These are phyloP conservation scores for Crematogaster levior DNA, from an alignment of 2,888 invertebrate species.

Conservation along the genomic window DNA sequence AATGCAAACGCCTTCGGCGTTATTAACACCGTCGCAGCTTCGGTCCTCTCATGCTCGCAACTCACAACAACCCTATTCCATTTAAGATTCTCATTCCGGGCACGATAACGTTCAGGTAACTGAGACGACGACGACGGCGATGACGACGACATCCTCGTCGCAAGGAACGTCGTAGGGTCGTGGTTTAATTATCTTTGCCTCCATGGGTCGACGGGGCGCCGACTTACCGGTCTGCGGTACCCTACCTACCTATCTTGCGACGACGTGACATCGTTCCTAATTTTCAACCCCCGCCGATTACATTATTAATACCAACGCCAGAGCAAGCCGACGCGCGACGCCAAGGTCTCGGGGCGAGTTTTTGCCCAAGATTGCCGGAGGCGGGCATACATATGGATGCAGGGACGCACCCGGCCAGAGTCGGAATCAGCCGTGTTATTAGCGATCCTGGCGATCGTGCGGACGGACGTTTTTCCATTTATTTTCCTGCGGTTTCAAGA, in stretches of 20 bases:
- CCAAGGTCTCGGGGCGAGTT: slow-evolving; percentile 53
- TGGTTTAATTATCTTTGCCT: slow-evolving; percentile 78
- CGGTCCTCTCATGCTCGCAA: slow-evolving; percentile 33
- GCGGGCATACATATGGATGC: slow-evolving; percentile 52
- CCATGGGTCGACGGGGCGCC: slow-evolving; percentile 60
- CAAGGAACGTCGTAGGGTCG: slow-evolving; percentile 64
- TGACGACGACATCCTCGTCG: slow-evolving; percentile 49
- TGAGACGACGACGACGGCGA: slow-evolving; percentile 65
- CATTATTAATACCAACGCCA: slow-evolving; percentile 78
- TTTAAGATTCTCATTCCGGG: slow-evolving; percentile 70
- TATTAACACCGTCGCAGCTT: slow-evolving; percentile 58
- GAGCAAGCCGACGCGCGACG: slow-evolving; percentile 48
- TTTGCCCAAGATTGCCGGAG: slow-evolving; percentile 59
- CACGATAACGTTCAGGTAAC: slow-evolving; percentile 76
- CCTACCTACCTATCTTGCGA: slow-evolving; percentile 56
- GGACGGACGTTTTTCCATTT: slow-evolving; percentile 17
- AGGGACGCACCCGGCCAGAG: slow-evolving; percentile 44
- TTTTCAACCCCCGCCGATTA: slow-evolving; percentile 75
- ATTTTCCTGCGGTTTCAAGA: background rate
- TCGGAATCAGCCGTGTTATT: slow-evolving; percentile 59
- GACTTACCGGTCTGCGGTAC: slow-evolving; percentile 56
- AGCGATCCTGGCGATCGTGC: slow-evolving; percentile 16
- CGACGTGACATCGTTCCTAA: slow-evolving; percentile 78
- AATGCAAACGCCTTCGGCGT: slow-evolving; percentile 52
- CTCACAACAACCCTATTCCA: slow-evolving; percentile 47